These are phyloP conservation scores for Trissolcus japonicus DNA, from an alignment of 2,888 invertebrate species.

Conservation along the genomic window DNA sequence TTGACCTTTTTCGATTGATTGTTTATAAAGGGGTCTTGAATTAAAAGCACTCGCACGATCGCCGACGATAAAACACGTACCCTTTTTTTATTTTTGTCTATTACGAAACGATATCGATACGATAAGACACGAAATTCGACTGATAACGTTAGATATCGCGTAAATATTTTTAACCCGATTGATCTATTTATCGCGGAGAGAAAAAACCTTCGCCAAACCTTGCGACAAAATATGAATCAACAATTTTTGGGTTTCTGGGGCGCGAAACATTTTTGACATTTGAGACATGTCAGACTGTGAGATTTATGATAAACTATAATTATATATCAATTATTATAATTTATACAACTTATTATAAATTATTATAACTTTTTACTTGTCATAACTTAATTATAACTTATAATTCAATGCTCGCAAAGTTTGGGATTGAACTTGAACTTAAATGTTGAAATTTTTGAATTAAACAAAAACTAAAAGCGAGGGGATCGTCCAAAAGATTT, in stretches of 20 bases:
- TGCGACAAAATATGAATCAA: neutral
- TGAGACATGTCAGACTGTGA: no score
- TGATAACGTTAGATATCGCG: conserved; percentile 10
- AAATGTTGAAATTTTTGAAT: no score
- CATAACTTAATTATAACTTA: no score
- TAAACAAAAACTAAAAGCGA: no score
- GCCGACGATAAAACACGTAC: conserved; percentile 38
- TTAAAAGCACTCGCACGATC: conserved; percentile 25
- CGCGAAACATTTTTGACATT: no score
- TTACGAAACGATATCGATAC: conserved; percentile 16
- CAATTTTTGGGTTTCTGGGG: neutral
- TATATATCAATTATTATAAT: no score
- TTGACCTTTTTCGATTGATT: conserved; percentile 28
- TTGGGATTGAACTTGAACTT: no score
- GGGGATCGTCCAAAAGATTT: no score
- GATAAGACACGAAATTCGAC: conserved; percentile 36
- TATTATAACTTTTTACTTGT: no score
- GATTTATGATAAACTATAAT: no score
- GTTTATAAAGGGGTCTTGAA: neutral
- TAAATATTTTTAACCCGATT: conserved; percentile 36
- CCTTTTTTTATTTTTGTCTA: conserved; percentile 8
- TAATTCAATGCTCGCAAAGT: no score
- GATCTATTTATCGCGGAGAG: conserved; percentile 3
- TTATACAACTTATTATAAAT: no score
- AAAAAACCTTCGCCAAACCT: neutral